Evolutionary conservation across 2,113 vertebrate species (phyloP).

Genomic region (Tragelaphus scriptus): DNA sequence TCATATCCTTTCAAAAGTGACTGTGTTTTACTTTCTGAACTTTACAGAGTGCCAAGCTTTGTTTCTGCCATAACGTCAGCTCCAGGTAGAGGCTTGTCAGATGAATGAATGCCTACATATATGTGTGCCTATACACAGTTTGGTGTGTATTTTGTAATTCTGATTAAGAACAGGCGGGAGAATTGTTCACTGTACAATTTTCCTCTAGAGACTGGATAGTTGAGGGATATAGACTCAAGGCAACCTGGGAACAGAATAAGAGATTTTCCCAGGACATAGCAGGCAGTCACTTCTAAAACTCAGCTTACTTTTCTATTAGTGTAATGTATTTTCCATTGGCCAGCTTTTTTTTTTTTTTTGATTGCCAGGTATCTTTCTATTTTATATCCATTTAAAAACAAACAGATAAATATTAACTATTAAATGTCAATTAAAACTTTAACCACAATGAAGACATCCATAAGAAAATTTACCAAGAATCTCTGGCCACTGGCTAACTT

Average conservation of each 20-base stretch:
- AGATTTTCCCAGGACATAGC: not conserved
- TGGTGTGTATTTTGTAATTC: not conserved
- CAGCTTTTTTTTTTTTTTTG: not conserved
- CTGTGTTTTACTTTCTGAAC: not conserved
- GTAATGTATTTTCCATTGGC: not conserved
- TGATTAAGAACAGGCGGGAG: not conserved
- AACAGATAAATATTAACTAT: not conserved
- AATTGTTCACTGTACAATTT: not conserved
- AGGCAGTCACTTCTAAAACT: not conserved
- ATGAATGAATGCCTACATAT: not conserved
- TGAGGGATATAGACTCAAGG: not conserved
- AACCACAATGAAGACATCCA: not conserved
- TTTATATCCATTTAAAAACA: not conserved
- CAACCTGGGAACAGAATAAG: not conserved
- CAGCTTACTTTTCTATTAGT: not conserved
- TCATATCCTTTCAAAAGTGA: not conserved
- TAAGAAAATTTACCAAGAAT: not conserved
- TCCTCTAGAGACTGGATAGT: not conserved
- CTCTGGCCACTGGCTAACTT: not conserved
- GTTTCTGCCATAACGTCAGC: not conserved
- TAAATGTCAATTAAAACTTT: not conserved
- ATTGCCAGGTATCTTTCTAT: not conserved
- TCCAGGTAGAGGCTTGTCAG: not conserved
- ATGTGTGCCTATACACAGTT: fast-evolving
- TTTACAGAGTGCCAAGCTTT: not conserved